Percentiles rank a stretch among this genome's conserved stretches.
Conservation (phyloP, 2,888 invertebrate species). For the Eledona agricola region DNA sequence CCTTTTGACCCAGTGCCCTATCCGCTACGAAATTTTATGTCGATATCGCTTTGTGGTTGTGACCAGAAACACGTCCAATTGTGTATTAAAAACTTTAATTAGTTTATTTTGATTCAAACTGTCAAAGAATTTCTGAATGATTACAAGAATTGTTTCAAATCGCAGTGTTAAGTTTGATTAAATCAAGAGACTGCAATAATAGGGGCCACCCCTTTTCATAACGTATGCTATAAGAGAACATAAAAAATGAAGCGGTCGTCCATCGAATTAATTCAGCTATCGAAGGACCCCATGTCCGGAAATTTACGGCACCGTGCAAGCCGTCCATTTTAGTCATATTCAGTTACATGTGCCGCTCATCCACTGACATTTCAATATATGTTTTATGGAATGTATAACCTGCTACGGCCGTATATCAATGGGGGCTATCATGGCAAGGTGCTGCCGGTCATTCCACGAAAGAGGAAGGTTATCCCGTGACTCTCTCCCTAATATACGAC, state of each 20-base stretch:
- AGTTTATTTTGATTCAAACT: too few species aligned
- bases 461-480: conserved; percentile 44
- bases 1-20: too few species aligned
- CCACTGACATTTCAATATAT: conserved; percentile 60
- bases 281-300: conserved; percentile 27
- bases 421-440: conserved; percentile 62
- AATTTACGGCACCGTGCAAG: conserved; percentile 46
- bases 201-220: too few species aligned
- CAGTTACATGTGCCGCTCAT: conserved; percentile 55
- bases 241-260: conserved; percentile 22
- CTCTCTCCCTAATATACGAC: conserved; percentile 45
- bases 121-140: too few species aligned
- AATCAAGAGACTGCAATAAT: too few species aligned
- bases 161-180: too few species aligned
- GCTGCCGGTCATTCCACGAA: conserved; percentile 50
- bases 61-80: too few species aligned
- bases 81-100: too few species aligned
- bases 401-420: conserved; percentile 61
- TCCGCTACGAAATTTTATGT: too few species aligned
- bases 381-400: conserved; percentile 63
- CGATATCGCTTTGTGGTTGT: too few species aligned
- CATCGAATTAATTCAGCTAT: conserved; percentile 37
- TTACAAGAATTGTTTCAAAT: too few species aligned
- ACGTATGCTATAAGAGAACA: too few species aligned
- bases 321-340: conserved; percentile 54